Conservation (phyloP, 2,113 vertebrate genomes). For the Poecile atricapillus region DNA sequence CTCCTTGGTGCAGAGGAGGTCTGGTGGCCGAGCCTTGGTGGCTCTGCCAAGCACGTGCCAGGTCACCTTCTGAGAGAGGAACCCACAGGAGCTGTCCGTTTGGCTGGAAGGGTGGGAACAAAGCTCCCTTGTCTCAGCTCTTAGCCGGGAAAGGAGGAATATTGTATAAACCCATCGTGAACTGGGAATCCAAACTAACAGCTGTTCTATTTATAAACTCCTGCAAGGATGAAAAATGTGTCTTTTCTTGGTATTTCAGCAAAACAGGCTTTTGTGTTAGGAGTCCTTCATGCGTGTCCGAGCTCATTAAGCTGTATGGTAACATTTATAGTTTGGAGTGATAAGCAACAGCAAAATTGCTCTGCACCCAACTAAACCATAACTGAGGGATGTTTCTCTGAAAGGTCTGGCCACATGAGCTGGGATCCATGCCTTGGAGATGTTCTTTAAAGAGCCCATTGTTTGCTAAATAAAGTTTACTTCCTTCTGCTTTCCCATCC, state of each 20-base stretch:
- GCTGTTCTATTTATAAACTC: constrained; percentile 54
- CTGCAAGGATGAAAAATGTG: neutral
- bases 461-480: neutral
- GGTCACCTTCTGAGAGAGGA: neutral
- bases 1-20: neutral
- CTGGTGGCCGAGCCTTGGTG: neutral
- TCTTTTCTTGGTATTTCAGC: constrained; percentile 13
- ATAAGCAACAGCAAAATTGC: neutral
- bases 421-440: neutral
- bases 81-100: neutral
- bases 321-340: constrained; percentile 14
- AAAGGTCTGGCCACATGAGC: constrained; percentile 21
- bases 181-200: neutral
- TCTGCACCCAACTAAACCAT: neutral
- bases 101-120: neutral
- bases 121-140: constrained; percentile 19
- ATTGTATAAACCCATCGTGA: neutral
- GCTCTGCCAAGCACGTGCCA: neutral
- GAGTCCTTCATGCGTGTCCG: neutral
- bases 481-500: constrained; percentile 17
- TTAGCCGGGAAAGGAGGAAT: neutral
- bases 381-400: constrained; percentile 10
- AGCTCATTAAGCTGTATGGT: constrained; percentile 4
- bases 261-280: constrained; percentile 21
- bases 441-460: constrained; percentile 32